These are phyloP conservation scores for Myripristis murdjan DNA, from an alignment of 2,797 vertebrate genomes.

Conservation along the genomic window DNA sequence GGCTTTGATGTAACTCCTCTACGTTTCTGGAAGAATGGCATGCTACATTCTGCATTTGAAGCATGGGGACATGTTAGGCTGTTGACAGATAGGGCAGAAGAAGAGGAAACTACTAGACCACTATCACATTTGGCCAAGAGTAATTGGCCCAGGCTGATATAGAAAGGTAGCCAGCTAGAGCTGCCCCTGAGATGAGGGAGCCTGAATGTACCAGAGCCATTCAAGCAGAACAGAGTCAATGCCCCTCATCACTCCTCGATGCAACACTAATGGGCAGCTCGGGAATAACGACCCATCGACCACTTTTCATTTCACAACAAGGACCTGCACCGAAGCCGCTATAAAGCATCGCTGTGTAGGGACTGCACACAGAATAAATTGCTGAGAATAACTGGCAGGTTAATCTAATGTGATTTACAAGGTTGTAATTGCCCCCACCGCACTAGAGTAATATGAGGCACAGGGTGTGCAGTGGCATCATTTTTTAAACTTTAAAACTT, in stretches of 20 bases:
- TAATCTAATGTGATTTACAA: slow-evolving; percentile 23
- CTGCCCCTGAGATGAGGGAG: slow-evolving; percentile 23
- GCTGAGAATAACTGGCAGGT: slow-evolving; percentile 13
- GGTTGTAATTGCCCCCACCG: neutral
- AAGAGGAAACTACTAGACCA: slow-evolving; percentile 30
- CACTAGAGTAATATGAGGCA: slow-evolving; percentile 3
- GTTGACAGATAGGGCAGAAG: slow-evolving; percentile 32
- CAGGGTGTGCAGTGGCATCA: neutral
- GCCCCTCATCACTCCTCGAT: slow-evolving; percentile 37
- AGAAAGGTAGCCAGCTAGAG: slow-evolving; percentile 29
- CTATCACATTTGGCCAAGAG: slow-evolving; percentile 38
- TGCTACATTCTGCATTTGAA: slow-evolving; percentile 34
- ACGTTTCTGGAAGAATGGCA: slow-evolving; percentile 20
- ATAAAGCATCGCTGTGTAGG: neutral
- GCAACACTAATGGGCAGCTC: slow-evolving; percentile 36
- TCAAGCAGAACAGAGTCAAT: slow-evolving; percentile 39
- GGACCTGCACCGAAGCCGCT: slow-evolving; percentile 10
- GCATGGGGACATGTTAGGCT: neutral
- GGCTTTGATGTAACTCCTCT: slow-evolving; percentile 17
- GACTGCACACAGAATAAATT: slow-evolving; percentile 22
- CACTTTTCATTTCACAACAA: slow-evolving; percentile 27
- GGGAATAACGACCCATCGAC: slow-evolving; percentile 34
- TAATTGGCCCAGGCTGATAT: slow-evolving; percentile 42
- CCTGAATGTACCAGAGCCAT: slow-evolving; percentile 33
- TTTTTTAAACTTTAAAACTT: no score